phyloP scores from a whole-genome alignment of 2,888 invertebrate species.

The Acanthoscelides obtectus region DNA sequence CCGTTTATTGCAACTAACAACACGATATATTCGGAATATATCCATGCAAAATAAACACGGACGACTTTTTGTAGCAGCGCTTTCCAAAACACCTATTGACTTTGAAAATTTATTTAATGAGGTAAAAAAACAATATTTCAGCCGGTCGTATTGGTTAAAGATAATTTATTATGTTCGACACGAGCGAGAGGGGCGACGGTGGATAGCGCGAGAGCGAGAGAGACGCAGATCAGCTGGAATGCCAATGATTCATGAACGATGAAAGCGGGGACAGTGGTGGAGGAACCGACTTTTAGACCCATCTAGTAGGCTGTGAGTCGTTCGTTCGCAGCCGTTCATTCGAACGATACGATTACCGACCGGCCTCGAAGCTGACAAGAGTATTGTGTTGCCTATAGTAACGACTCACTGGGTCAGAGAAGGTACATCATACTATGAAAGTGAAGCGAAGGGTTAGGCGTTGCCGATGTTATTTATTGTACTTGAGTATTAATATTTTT shows the following conservation, averaged over 20 bases:
- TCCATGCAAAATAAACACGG: constrained; percentile 42
- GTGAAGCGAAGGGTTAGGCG: too few species aligned
- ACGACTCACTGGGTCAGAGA: too few species aligned
- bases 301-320: too few species aligned
- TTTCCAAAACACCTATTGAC: constrained; percentile 44
- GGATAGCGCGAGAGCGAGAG: constrained; percentile 18
- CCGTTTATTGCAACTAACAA: constrained; percentile 43
- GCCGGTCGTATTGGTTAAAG: constrained; percentile 43
- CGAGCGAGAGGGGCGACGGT: constrained; percentile 21
- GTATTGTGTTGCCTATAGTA: too few species aligned
- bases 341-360: too few species aligned
- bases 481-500: too few species aligned
- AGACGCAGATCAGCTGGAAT: constrained; percentile 36
- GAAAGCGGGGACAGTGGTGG: constrained; percentile 30
- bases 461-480: too few species aligned
- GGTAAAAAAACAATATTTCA: constrained; percentile 47
- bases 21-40: constrained; percentile 43
- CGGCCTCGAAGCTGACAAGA: too few species aligned
- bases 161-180: constrained; percentile 39
- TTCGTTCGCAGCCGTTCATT: too few species aligned
- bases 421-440: too few species aligned
- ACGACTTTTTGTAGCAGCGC: constrained; percentile 30
- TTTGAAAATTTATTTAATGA: constrained; percentile 47
- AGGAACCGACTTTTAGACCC: background rate
- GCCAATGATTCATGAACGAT: constrained; percentile 48